Conservation (phyloP, 2,888 invertebrate genomes). For the Endomychus coccineus region DNA sequence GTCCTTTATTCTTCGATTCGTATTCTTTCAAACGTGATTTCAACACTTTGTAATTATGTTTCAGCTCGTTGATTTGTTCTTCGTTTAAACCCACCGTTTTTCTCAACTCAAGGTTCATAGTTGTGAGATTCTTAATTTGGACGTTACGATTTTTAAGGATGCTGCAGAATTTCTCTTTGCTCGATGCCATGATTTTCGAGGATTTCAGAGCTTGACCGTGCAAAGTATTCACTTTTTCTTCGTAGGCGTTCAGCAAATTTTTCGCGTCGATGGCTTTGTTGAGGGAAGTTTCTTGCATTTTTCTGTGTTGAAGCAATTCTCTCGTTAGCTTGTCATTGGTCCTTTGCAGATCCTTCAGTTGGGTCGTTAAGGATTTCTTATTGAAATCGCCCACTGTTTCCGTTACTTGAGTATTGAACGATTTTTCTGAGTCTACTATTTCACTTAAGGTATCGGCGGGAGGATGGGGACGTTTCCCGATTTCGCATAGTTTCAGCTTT, state of each 20-base stretch:
- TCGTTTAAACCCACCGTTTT: constrained; percentile 19
- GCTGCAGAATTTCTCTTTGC: constrained; percentile 27
- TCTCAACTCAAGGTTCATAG: constrained; percentile 20
- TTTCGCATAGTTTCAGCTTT: constrained; percentile 8
- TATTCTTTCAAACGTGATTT: constrained; percentile 19
- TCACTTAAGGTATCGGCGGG: background rate
- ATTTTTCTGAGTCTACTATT: background rate
- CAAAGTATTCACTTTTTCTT: constrained; percentile 24
- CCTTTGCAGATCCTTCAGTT: constrained; percentile 1
- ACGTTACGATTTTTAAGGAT: constrained; percentile 24
- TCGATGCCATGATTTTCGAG: constrained; percentile 25
- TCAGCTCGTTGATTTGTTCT: constrained; percentile 18
- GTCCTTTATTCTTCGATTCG: constrained; percentile 15
- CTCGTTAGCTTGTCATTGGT: constrained; percentile 22
- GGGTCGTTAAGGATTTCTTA: background rate
- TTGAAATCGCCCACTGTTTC: constrained; percentile 2
- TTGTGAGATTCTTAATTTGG: constrained; percentile 21
- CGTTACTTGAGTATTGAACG: background rate
- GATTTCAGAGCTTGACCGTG: constrained; percentile 28
- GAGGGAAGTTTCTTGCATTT: constrained; percentile 17
- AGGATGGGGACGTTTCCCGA: constrained; percentile 9
- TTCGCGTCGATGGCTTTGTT: constrained; percentile 22
- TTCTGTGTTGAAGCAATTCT: constrained; percentile 22
- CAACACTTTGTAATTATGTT: constrained; percentile 17
- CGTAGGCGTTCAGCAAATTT: constrained; percentile 25